phyloP scores from a whole-genome alignment of 2,888 invertebrate species.

The Clunio marinus region DNA sequence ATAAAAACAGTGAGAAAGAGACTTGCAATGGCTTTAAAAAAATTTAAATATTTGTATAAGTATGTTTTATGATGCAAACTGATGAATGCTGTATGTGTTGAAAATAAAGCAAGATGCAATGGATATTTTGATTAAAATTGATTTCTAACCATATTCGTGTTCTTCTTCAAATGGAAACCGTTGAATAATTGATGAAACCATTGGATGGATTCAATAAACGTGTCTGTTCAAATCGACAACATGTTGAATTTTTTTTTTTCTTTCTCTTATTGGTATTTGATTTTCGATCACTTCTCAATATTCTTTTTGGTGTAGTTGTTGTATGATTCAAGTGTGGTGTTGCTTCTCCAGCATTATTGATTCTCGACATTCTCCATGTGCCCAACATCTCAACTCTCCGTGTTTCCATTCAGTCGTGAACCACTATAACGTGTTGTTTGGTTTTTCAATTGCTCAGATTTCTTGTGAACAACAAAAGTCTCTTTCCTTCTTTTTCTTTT shows the following conservation, averaged over 20 bases:
- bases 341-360: constrained; percentile 1
- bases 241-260: not conserved
- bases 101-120: no score
- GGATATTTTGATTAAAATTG: not conserved
- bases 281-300: not conserved
- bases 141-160: no score
- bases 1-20: not conserved
- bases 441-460: constrained; percentile 20
- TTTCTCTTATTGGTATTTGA: not conserved
- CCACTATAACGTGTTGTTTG: constrained; percentile 13
- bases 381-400: not conserved
- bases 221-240: not conserved
- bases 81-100: no score
- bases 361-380: not conserved
- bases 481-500: no score
- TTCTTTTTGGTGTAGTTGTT: not conserved
- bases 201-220: not conserved
- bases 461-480: no score
- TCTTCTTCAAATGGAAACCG: not conserved
- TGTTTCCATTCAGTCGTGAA: constrained; percentile 24
- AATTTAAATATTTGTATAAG: no score
- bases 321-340: constrained; percentile 6
- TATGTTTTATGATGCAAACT: not conserved
- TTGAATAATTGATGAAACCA: constrained; percentile 16
- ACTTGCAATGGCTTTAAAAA: no score